Conservation (phyloP, 2,113 vertebrate species). For the Danionella cerebrum region DNA sequence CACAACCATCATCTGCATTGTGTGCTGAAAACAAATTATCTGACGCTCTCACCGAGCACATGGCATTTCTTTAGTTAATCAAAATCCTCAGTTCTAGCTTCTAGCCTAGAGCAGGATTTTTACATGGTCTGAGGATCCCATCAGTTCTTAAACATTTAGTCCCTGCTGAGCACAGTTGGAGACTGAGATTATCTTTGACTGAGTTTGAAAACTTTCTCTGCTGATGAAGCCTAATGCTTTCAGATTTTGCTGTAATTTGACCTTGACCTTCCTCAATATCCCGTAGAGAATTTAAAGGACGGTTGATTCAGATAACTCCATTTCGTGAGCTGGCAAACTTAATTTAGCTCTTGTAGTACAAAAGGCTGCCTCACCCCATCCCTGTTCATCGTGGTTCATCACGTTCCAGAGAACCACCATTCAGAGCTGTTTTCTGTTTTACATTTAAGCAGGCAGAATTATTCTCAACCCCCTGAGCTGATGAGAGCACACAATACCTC, state of each 20-base stretch:
- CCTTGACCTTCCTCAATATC: conserved; percentile 53
- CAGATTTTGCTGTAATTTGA: conserved; percentile 53
- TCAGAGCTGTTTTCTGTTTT: conserved; percentile 48
- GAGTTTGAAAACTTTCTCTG: conserved; percentile 34
- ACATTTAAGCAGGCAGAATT: conserved; percentile 58
- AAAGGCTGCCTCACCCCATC: conserved; percentile 50
- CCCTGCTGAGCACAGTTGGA: conserved; percentile 28
- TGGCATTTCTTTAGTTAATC: neutral
- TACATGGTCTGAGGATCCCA: neutral
- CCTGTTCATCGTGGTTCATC: conserved; percentile 51
- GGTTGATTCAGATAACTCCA: conserved; percentile 57
- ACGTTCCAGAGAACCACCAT: conserved; percentile 46
- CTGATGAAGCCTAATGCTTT: conserved; percentile 33
- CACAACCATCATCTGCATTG: neutral
- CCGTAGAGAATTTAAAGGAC: conserved; percentile 49
- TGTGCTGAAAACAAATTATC: conserved; percentile 3
- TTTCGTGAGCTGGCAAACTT: conserved; percentile 51
- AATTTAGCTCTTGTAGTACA: conserved; percentile 55
- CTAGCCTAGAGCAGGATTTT: neutral
- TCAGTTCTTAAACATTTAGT: conserved; percentile 27
- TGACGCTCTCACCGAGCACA: neutral
- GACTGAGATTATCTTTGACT: conserved; percentile 17
- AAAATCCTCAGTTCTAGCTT: neutral
- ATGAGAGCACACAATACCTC: conserved; percentile 44
- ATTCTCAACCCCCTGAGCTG: conserved; percentile 35